A percentile compares a stretch with the other conserved stretches of the same genome.
phyloP scores from a whole-genome alignment of 2,797 vertebrate genomes.

The Hemitrygon akajei region DNA sequence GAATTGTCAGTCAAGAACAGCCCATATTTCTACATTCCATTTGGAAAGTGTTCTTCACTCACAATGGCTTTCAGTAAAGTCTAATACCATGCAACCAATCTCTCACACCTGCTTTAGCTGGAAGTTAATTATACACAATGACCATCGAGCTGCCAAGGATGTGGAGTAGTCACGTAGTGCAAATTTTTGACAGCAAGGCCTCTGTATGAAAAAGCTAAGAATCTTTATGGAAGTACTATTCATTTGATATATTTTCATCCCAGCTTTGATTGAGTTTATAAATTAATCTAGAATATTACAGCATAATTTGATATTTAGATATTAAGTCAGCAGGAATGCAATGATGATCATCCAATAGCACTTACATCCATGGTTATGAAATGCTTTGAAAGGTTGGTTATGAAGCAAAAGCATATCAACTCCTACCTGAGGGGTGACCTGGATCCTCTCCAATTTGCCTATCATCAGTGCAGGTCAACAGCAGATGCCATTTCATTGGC shows the following conservation, averaged over 20 bases:
- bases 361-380: too few relatives aligned
- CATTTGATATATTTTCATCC: neutral
- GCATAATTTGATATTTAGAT: neutral
- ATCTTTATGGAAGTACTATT: neutral
- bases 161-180: neutral
- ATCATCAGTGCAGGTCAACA: too few relatives aligned
- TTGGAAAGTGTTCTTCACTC: neutral
- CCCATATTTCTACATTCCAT: neutral
- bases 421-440: too few relatives aligned
- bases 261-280: neutral
- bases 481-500: too few relatives aligned
- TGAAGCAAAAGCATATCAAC: too few relatives aligned
- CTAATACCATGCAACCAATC: conserved; percentile 14
- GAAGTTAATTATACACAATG: neutral
- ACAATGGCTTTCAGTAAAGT: neutral
- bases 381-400: too few relatives aligned
- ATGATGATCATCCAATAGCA: too few relatives aligned
- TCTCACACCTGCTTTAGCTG: conserved; percentile 22
- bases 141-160: neutral
- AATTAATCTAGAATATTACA: neutral
- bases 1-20: neutral
- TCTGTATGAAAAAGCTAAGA: neutral
- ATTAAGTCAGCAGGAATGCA: neutral
- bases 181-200: neutral
- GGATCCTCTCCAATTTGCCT: too few relatives aligned